These are phyloP conservation scores for Fukomys damarensis DNA, from an alignment of 2,113 vertebrate species.

Conservation along the genomic window DNA sequence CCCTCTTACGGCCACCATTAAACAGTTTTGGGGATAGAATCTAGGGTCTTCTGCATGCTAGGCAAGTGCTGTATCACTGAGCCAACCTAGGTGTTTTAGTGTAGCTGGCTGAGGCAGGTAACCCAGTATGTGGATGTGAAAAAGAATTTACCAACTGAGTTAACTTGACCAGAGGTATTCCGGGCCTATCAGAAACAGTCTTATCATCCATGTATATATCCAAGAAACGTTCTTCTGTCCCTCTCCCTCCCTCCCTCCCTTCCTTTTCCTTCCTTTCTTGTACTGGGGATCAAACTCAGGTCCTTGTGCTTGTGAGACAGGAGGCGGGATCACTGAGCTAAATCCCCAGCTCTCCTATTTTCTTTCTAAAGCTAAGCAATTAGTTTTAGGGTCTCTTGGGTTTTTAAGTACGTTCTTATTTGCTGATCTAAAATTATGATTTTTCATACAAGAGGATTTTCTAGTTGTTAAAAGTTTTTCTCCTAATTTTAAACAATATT, in stretches of 20 bases:
- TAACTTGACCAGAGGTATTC: background rate
- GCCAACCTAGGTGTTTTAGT: background rate
- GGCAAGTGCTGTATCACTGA: background rate
- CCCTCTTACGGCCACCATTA: background rate
- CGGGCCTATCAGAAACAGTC: background rate
- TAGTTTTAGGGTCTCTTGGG: background rate
- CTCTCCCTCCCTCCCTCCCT: no score
- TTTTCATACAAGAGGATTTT: background rate
- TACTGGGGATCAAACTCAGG: no score
- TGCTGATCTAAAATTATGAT: background rate
- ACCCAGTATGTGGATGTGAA: background rate
- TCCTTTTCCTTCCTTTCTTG: no score
- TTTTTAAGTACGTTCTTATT: background rate
- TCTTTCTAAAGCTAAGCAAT: background rate
- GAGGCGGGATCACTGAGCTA: no score
- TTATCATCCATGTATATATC: background rate
- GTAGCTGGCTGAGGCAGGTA: background rate
- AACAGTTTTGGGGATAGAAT: no score
- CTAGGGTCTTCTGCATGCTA: background rate
- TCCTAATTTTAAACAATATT: background rate
- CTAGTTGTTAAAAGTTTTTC: background rate
- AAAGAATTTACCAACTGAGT: background rate
- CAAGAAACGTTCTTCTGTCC: no score
- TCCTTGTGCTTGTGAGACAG: no score
- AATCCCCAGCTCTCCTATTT: no score